A percentile compares a stretch with the other conserved stretches of the same genome.
Evolutionary conservation across 2,113 vertebrate genomes (phyloP).

Genomic region (Formicarius rufipectus): DNA sequence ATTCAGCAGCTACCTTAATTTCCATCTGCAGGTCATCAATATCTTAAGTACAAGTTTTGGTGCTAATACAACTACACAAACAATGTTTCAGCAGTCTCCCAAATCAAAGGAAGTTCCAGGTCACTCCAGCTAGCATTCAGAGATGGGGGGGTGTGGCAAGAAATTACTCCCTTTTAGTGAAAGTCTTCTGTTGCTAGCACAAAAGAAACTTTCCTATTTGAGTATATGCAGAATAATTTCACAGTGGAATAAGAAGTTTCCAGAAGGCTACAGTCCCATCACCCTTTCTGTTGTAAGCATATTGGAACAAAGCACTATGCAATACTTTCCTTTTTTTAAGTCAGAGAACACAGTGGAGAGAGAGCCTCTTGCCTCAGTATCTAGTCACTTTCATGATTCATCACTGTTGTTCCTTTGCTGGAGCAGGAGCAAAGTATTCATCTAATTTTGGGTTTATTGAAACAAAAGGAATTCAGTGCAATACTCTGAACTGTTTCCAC

Average conservation of each 20-base stretch:
- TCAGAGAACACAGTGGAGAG: not conserved
- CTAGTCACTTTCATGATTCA: not conserved
- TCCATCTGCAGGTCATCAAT: not conserved
- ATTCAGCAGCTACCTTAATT: not conserved
- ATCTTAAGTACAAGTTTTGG: not conserved
- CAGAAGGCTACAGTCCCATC: not conserved
- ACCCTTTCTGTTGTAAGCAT: not conserved
- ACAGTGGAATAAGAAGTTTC: not conserved
- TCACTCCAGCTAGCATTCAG: not conserved
- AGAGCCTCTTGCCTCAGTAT: not conserved
- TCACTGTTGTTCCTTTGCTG: not conserved
- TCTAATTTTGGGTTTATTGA: not conserved
- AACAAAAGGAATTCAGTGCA: not conserved
- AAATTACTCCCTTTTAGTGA: not conserved
- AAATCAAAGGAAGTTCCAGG: not conserved
- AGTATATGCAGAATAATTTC: not conserved
- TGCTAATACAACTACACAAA: not conserved
- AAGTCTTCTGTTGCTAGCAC: not conserved
- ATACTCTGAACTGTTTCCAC: not conserved
- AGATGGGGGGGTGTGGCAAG: not conserved
- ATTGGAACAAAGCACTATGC: not conserved
- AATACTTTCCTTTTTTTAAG: not conserved
- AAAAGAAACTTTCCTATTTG: not conserved
- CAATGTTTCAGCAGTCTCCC: not conserved
- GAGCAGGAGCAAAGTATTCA: not conserved